Conservation (phyloP, 2,888 invertebrate genomes). For the Eupithecia subfuscata region DNA sequence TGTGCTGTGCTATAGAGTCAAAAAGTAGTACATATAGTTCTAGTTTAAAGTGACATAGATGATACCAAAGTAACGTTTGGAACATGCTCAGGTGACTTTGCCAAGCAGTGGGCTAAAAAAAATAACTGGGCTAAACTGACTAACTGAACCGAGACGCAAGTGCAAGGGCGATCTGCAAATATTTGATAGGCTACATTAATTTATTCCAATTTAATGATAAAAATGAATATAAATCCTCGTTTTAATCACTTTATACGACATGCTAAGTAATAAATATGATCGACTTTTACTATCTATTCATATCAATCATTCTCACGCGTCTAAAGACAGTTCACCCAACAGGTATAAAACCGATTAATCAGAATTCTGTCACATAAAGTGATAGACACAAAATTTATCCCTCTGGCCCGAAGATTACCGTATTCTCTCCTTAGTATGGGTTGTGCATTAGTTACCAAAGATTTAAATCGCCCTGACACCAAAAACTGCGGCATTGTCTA, state of each 20-base stretch:
- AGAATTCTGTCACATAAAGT: constrained; percentile 1
- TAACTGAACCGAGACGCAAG: background rate
- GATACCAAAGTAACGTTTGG: no score
- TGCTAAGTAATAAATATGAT: constrained; percentile 5
- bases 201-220: background rate
- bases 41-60: no score
- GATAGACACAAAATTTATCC: background rate
- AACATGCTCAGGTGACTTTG: no score
- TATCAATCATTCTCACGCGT: background rate
- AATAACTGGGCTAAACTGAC: background rate
- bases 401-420: background rate
- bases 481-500: no score
- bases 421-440: background rate
- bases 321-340: background rate
- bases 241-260: background rate
- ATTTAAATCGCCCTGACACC: no score
- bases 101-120: background rate
- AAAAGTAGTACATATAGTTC: no score
- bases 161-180: background rate
- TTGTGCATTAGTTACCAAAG: no score
- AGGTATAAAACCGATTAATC: background rate
- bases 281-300: background rate
- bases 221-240: background rate
- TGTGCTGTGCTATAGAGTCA: no score
- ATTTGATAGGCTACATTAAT: background rate